Conservation (phyloP, 2,113 vertebrate species). For the Plotosus lineatus region DNA sequence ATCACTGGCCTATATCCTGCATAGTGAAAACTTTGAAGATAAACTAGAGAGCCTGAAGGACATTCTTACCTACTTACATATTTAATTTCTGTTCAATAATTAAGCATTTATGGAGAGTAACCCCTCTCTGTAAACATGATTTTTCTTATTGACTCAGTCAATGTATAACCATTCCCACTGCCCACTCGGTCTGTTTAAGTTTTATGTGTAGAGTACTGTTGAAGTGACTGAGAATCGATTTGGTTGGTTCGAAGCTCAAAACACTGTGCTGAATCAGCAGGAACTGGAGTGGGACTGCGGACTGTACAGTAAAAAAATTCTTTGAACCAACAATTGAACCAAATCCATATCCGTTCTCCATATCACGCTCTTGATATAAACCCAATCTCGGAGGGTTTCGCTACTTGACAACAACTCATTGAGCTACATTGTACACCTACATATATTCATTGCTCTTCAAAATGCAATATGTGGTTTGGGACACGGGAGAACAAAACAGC, state of each 20-base stretch:
- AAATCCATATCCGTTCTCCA: background rate
- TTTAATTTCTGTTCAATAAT: background rate
- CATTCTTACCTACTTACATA: background rate
- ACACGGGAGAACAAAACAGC: background rate
- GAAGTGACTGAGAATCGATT: background rate
- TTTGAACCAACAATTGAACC: background rate
- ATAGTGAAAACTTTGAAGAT: slow-evolving; percentile 7
- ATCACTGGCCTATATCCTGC: slow-evolving; percentile 9
- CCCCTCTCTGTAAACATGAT: background rate
- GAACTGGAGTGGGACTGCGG: background rate
- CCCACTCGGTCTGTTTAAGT: background rate
- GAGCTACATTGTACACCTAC: too few relatives aligned
- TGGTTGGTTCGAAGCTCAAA: background rate
- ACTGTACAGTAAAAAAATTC: background rate
- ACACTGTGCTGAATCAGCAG: background rate
- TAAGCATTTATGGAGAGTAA: background rate
- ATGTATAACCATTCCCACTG: background rate
- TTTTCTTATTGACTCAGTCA: background rate
- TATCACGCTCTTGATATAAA: background rate
- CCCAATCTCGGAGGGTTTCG: background rate
- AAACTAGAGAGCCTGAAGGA: background rate
- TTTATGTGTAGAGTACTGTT: background rate
- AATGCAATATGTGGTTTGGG: background rate
- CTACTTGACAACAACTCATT: background rate
- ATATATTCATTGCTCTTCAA: background rate